phyloP scores from a whole-genome alignment of 2,113 vertebrate species.

The Psilopsiagon aymara region DNA sequence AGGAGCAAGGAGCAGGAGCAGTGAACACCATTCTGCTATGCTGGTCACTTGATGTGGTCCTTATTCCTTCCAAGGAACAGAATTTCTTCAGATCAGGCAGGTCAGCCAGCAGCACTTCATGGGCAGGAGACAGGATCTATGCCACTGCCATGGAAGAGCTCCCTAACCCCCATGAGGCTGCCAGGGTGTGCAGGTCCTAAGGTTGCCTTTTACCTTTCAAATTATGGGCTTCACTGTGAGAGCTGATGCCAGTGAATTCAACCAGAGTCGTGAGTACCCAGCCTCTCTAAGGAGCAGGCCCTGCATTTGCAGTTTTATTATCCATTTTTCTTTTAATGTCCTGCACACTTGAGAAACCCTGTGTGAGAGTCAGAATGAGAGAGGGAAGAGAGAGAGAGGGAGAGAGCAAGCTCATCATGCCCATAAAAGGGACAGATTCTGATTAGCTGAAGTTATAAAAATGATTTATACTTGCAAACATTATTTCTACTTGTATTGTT shows the following conservation, averaged over 20 bases:
- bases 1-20: background rate
- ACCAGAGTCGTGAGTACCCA: background rate
- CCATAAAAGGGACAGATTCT: constrained; percentile 74
- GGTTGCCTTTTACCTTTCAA: background rate
- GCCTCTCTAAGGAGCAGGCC: constrained; percentile 36
- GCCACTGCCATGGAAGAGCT: background rate
- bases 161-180: background rate
- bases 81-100: background rate
- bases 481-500: constrained; percentile 77
- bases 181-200: background rate
- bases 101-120: background rate
- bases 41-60: background rate
- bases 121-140: background rate
- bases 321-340: constrained; percentile 74
- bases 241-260: background rate
- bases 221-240: background rate
- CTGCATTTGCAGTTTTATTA: constrained; percentile 74
- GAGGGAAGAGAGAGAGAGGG: background rate
- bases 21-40: background rate
- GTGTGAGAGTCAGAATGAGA: constrained; percentile 62
- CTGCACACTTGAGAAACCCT: constrained; percentile 75
- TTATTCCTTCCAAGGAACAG: background rate
- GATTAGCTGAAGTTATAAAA: constrained; percentile 78
- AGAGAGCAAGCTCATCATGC: constrained; percentile 42
- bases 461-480: constrained; percentile 75